Base-by-base conservation (phyloP, 2,888 invertebrate species). In the Megalurothrips usitatus region DNA sequence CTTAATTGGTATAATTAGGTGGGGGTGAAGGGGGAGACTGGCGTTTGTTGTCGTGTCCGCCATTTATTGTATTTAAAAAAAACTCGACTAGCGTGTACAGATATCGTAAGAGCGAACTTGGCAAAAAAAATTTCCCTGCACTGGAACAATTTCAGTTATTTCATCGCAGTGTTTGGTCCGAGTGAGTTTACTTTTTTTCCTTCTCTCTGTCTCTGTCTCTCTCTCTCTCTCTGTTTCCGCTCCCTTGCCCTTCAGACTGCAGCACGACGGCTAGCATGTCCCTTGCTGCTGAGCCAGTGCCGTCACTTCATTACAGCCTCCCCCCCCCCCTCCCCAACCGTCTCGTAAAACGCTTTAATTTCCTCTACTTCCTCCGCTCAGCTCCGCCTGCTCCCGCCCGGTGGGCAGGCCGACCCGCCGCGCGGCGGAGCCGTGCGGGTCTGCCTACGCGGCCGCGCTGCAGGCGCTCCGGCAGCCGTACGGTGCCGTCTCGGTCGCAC, bases 1-100 rank as follows among this genome's bases (percentile, higher is more conserved):
- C 68, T 68, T 68, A 68, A 68, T 68, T 68, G 68, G 68, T 23
- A 68, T 68, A 68, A 68, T 68, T 68, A 68, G 68, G 68, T 23
- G 34, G 34, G 34, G 34, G 34, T 43, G 34, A 43, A 43, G 34
- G 34, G 34, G 34, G 34, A n/a, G n/a, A n/a, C 34, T 43, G 34
- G 34, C 34, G 34, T 43, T 43, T 43, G 34, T 43, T 43, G 34
- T 43, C 34, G 34, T 43, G 34, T 52, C 52, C 10, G 12, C 52
- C 19, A 52, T 52, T 52, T 52, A 52, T 52, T 52, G 34, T 43
- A 43, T 43, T n/a, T n/a, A n/a, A n/a, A 43, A 43, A 43, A 43
- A 43, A 4, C 34, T 43, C 34, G 2, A 43, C 34, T 43, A 43
- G 34, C 34, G 6, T 43, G 34, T 43, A 43, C 34, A 43, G 34